Conservation (phyloP, 2,797 vertebrate genomes). For the Crocidura indochinensis region DNA sequence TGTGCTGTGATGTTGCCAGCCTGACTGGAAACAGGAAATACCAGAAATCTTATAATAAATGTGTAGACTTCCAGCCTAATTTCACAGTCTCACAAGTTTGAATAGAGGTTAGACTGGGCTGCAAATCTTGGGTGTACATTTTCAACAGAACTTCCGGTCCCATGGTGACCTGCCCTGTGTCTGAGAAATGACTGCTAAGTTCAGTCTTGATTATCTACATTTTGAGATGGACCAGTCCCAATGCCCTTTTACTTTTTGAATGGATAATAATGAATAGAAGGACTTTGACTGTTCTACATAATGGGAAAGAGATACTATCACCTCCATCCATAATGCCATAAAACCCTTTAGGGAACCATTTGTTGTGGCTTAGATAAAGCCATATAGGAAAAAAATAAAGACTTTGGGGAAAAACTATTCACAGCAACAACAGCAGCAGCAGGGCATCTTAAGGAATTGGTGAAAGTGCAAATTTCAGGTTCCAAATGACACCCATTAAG, state of each 20-base stretch:
- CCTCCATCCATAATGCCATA: conserved; percentile 50
- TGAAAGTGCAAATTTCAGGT: background rate
- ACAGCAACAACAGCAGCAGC: background rate
- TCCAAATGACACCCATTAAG: background rate
- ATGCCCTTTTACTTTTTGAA: conserved; percentile 50
- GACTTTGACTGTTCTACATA: conserved; percentile 1
- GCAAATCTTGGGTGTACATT: conserved; percentile 70
- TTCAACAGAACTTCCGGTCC: conserved; percentile 70
- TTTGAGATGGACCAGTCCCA: conserved; percentile 53
- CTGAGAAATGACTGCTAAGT: conserved; percentile 60
- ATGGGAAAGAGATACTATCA: conserved; percentile 44
- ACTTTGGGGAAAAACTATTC: background rate
- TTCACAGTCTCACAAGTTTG: conserved; percentile 78
- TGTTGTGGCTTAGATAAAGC: conserved; percentile 52
- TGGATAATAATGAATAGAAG: background rate
- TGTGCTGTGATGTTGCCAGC: conserved; percentile 40
- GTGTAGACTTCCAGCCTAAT: conserved; percentile 79
- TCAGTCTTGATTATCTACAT: conserved; percentile 59
- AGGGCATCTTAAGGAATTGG: background rate
- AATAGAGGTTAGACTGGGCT: conserved; percentile 71
- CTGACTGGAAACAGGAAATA: conserved; percentile 82
- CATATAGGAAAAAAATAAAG: background rate
- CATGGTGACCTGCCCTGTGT: conserved; percentile 60
- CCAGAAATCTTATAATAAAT: conserved; percentile 80
- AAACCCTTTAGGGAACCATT: conserved; percentile 21